Evolutionary conservation across 2,888 invertebrate species (phyloP).

Genomic region (Thymelicus sylvestris): DNA sequence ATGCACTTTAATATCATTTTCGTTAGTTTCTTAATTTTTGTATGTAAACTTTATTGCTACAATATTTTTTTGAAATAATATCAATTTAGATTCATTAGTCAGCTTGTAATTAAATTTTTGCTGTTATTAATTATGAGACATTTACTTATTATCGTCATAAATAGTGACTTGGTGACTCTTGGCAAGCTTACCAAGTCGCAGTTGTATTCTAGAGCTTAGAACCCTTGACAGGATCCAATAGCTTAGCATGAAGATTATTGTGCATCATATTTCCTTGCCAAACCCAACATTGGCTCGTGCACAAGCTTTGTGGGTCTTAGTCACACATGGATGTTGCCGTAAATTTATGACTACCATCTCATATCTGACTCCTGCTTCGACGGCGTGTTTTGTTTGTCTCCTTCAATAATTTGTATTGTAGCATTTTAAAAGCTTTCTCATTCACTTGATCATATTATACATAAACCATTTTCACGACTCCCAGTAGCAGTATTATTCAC

Average conservation of each 20-base stretch:
- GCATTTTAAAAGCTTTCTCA: neutral
- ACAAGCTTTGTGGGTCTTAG: conserved; percentile 36
- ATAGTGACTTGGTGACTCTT: conserved; percentile 40
- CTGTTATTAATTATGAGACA: conserved; percentile 11
- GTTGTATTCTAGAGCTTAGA: conserved; percentile 42
- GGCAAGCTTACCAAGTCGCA: conserved; percentile 45
- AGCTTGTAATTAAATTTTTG: neutral
- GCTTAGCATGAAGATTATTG: conserved; percentile 37
- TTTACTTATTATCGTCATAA: conserved; percentile 14
- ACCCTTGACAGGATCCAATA: conserved; percentile 41
- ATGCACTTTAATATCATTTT: too few species aligned
- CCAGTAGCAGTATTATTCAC: too few species aligned
- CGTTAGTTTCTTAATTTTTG: too few species aligned
- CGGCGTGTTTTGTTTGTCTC: neutral
- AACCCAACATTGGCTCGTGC: conserved; percentile 35
- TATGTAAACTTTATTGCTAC: too few species aligned
- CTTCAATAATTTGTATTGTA: neutral
- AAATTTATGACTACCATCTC: conserved; percentile 30
- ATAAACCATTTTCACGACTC: too few species aligned
- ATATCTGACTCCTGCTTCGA: conserved; percentile 19
- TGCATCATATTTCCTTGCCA: conserved; percentile 39
- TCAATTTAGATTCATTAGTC: too few species aligned
- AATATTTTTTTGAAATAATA: too few species aligned
- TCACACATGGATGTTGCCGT: conserved; percentile 24
- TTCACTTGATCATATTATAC: too few species aligned